Evolutionary conservation across 2,888 invertebrate species (phyloP), one percentile per base, ranked within the genome.

Genomic region (Argynnis bischoffii): DNA sequence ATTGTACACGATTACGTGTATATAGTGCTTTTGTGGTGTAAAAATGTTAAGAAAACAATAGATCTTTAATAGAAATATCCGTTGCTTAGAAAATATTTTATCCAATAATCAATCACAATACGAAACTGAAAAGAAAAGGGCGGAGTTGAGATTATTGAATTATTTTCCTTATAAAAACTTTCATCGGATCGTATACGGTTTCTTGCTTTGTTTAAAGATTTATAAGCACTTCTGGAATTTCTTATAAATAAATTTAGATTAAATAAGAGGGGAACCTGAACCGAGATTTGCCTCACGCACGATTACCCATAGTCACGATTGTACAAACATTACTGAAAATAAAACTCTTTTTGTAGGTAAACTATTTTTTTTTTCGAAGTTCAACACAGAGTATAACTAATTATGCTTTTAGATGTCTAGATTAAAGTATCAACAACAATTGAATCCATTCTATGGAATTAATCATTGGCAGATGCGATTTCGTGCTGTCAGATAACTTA

Each of bases 241-340:
- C 21, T 61, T 31, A 61, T 41, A 35, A 41, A 51, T 51, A 51
- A 61, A 35, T 41, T 61, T 41, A 61, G 54, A 54, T 47, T 57
- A 64, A 61, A 69, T 66, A 74, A 70, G 73, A 72, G 67, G 77
- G 79, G 73, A 73, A 55, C 75, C 67, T 77, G 72, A 79, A 81
- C 78, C 83, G 85, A 85, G 81, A 86, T 85, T 85, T 81, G 80
- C 79, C 85, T 82, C 86, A 89, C 88, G 89, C 90, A 89, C 89
- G 89, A 88, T 84, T 88, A 84, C 77, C 80, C 81, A 80, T 76
- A 79, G 76, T 86, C 86, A 86, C 81, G 81, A 86, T 82, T 84
- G 75, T 79, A 79, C 82, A 83, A 69, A 73, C 67, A 70, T 66
- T 69, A 79, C 71, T 76, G 64, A 69, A 75, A 76, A 78, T 63